Base-by-base conservation (phyloP, 1,140 invertebrate genomes). In the Probaryconus sp. region DNA sequence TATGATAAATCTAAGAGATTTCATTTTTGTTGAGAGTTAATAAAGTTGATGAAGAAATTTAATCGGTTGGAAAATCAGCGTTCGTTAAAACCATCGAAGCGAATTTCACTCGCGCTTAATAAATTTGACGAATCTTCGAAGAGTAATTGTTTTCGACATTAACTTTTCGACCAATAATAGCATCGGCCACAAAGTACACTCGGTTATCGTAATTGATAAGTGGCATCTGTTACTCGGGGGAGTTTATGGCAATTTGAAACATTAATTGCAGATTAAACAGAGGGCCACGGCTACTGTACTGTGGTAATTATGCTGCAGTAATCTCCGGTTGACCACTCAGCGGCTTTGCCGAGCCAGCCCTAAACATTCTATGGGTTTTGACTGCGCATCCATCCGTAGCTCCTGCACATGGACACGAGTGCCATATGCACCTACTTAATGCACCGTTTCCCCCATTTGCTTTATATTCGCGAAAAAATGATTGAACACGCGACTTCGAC, bases 261-360 rank as follows among this genome's bases (percentile, higher is more conserved):
- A 85, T 85, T 85, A 85, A 85, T 85, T 85, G 85, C 84, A 83
- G 82, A 85, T 85, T 86, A 85, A 86, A 82, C 83, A 81, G 77
- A 79, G 79, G 60, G 74, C 76, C 70, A 77, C 65, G 48, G 75
- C 76, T 76, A 81, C 76, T 64, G 75, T 76, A 77, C 64, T 33
- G 56, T 58, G 78, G 80, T 84, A 85, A 86, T 85, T 84, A 83
- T 84, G 77, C 79, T 73, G 64, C 80, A 74, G 83, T 84, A 86
- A 86, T 85, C 85, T 86, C 79, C 76, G 80, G 74, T 65, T 79
- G 80, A 79, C 84, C 85, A 81, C 77, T 84, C 81, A 78, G 75
- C 70, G 76, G 47, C 76, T 73, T 64, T 74, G 37, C 48, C 42
- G 53, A 65, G 64, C 45, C 61, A 75, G 71, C 80, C 64, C 80